Evolutionary conservation across 2,797 vertebrate genomes (phyloP), one percentile per base, ranked within the genome.

Genomic region (Sebastes miniatus): DNA sequence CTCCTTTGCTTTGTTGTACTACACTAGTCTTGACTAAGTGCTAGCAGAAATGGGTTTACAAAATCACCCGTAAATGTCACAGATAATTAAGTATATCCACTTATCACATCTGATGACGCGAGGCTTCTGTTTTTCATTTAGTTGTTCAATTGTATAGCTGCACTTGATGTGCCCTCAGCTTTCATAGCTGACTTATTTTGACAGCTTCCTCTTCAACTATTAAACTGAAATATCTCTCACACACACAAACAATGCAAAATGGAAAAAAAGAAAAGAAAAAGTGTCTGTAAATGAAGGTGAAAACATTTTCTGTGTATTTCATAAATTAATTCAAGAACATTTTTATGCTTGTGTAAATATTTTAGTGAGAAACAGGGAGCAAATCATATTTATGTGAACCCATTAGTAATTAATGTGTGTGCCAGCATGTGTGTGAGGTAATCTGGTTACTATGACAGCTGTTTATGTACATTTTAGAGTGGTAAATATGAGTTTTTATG

Each of bases 261-360:
- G 4, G 18, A 31, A 25, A 57, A 5, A 8, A 52, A 39, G 36
- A 52, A n/a, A 52, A 22, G 32, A 2, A 24, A 69, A 57, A 34
- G 7, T 20, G 12, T 67, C 39, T 27, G 16, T 61, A 57, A 58
- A 18, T 77, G 58, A 76, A 54, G 25, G 13, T 58, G 50, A 76
- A 73, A 76, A 66, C 39, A 50, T 24, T 39, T 62, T 69, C 52
- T 69, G 16, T 65, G 66, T 57, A 7, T 76, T 75, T 31, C 20
- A 57, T 27, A 70, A 29, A 62, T 61, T 1, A 57, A 65, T 67
- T 69, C 32, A 69, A 64, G 50, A 69, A 67, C 32, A 71, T 77
- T 67, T 52, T n/a, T 34, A 74, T 79, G 20, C 62, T n/a, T 54
- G 25, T 65, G 73, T 76, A 79, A 90, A 90, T 88, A 83, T 87